These are phyloP conservation scores for Amitus sp. DNA, from an alignment of 2,888 invertebrate species.

Conservation along the genomic window DNA sequence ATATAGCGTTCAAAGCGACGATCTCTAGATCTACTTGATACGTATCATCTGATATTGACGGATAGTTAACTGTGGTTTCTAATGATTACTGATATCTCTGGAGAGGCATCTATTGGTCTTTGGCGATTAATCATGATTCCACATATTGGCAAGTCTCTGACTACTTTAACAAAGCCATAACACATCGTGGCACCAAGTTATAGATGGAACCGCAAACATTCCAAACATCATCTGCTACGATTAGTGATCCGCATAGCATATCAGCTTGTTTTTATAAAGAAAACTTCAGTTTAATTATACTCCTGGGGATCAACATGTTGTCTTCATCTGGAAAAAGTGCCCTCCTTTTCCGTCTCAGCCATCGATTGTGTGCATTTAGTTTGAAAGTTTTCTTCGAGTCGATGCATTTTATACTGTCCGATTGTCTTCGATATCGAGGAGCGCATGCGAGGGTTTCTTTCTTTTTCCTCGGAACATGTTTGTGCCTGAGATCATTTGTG, in stretches of 20 bases:
- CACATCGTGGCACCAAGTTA: too few species aligned
- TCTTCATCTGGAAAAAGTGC: not conserved
- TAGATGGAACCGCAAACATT: too few species aligned
- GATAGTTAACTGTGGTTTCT: not conserved
- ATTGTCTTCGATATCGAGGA: conserved; percentile 32
- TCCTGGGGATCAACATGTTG: too few species aligned
- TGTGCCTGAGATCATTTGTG: conserved; percentile 29
- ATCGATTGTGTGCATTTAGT: not conserved
- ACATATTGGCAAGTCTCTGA: not conserved
- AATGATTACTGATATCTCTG: not conserved
- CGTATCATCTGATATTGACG: not conserved
- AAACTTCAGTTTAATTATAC: too few species aligned
- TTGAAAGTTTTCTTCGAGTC: conserved; percentile 24
- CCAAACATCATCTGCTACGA: too few species aligned
- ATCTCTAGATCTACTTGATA: not conserved
- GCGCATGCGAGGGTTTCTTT: conserved; percentile 16
- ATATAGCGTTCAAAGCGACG: not conserved
- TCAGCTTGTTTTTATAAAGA: too few species aligned
- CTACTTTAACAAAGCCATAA: too few species aligned
- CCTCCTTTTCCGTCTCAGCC: not conserved
- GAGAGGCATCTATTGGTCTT: not conserved
- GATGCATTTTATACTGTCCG: conserved; percentile 25
- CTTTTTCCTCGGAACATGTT: conserved; percentile 21
- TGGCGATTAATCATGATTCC: not conserved
- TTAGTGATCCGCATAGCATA: too few species aligned